phyloP scores from a whole-genome alignment of 2,888 invertebrate species.

The Sturmia bella region DNA sequence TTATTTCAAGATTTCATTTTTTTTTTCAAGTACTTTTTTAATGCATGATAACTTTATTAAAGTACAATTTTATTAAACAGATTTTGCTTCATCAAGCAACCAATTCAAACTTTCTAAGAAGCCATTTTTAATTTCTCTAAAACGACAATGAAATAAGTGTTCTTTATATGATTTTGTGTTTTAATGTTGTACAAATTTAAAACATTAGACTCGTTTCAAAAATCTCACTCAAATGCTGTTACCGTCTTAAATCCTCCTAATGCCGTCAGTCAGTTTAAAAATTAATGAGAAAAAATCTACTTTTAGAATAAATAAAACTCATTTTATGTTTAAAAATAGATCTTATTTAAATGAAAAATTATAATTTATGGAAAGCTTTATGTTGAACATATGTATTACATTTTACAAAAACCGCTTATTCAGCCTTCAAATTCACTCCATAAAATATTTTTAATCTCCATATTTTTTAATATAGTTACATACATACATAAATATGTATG shows the following conservation, averaged over 20 bases:
- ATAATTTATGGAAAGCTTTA: slow-evolving; percentile 43
- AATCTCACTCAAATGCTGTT: too few species aligned
- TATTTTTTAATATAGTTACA: too few species aligned
- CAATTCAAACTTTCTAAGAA: slow-evolving; percentile 30
- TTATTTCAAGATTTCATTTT: slow-evolving; percentile 25
- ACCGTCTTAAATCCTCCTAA: too few species aligned
- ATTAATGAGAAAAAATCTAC: too few species aligned
- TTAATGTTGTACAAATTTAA: too few species aligned
- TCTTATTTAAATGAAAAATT: slow-evolving; percentile 3
- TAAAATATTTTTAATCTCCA: slow-evolving; percentile 13
- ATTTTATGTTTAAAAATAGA: neutral
- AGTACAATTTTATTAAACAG: slow-evolving; percentile 8
- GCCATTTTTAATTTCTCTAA: neutral
- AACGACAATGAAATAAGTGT: slow-evolving; percentile 3
- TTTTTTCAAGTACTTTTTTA: slow-evolving; percentile 34
- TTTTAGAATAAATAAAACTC: neutral
- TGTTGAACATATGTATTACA: slow-evolving; percentile 40
- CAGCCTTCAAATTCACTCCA: neutral
- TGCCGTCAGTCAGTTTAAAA: too few species aligned
- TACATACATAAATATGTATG: too few species aligned
- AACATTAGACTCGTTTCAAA: too few species aligned
- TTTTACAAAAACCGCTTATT: slow-evolving; percentile 1
- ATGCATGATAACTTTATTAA: slow-evolving; percentile 11
- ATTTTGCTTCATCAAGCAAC: neutral
- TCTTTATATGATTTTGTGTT: neutral